phyloP scores from a whole-genome alignment of 2,888 invertebrate genomes.

The Cenopis cana region DNA sequence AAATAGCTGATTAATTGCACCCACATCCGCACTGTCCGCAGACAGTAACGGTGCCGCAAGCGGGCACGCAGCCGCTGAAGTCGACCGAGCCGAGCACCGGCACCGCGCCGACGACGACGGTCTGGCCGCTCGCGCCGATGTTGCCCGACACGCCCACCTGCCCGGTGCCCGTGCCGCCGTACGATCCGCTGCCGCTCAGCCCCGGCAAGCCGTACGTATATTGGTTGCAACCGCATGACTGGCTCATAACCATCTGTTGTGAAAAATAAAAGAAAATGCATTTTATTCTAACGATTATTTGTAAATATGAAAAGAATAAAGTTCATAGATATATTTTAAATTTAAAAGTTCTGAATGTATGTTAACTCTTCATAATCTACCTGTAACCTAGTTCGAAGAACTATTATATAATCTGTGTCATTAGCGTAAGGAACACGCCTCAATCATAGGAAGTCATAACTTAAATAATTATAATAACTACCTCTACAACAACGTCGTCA shows the following conservation, averaged over 20 bases:
- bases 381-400: too few relatives aligned
- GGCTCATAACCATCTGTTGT: constrained; percentile 26
- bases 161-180: constrained; percentile 26
- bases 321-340: too few relatives aligned
- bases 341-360: too few relatives aligned
- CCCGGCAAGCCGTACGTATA: not conserved
- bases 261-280: not conserved
- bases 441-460: too few relatives aligned
- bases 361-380: too few relatives aligned
- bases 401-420: too few relatives aligned
- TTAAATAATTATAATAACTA: too few relatives aligned
- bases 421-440: too few relatives aligned
- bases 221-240: constrained; percentile 26
- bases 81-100: constrained; percentile 59
- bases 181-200: constrained; percentile 3
- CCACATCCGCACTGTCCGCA: constrained; percentile 41
- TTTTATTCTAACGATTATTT: not conserved
- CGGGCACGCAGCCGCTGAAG: constrained; percentile 56
- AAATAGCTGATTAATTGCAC: constrained; percentile 9
- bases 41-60: constrained; percentile 50
- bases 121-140: constrained; percentile 53
- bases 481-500: too few relatives aligned
- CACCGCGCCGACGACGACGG: constrained; percentile 56
- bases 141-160: constrained; percentile 51
- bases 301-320: too few relatives aligned